Evolutionary conservation across 2,888 invertebrate species (phyloP).

Genomic region (Sclerodermus sp.): DNA sequence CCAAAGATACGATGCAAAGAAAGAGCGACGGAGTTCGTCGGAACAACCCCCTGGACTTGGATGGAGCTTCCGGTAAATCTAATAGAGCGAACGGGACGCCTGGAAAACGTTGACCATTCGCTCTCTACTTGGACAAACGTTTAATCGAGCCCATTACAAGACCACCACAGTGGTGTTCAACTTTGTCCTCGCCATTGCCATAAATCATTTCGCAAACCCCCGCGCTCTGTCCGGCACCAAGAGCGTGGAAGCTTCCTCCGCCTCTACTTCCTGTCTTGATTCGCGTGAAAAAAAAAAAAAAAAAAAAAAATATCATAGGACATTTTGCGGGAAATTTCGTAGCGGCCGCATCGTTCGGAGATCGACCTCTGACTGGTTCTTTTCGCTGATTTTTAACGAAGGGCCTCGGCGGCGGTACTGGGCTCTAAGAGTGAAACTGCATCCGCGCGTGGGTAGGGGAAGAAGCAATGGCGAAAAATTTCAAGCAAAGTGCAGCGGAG

Average conservation of each 20-base stretch:
- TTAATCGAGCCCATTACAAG: slow-evolving; percentile 40
- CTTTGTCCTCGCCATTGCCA: neutral
- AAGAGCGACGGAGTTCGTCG: slow-evolving; percentile 34
- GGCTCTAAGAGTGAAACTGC: no score
- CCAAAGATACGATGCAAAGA: slow-evolving; percentile 34
- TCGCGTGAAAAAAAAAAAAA: no score
- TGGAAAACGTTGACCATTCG: slow-evolving; percentile 43
- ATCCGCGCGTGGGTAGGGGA: slow-evolving; percentile 8
- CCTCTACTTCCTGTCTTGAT: no score
- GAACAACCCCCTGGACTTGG: slow-evolving; percentile 31
- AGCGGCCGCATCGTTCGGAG: no score
- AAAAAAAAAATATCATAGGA: no score
- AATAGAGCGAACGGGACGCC: slow-evolving; percentile 32
- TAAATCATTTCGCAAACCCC: neutral
- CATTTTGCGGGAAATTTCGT: no score
- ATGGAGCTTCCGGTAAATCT: slow-evolving; percentile 31
- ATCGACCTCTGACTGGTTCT: no score
- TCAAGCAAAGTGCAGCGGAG: slow-evolving; percentile 17
- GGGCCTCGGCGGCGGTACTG: no score
- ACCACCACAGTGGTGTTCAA: slow-evolving; percentile 38
- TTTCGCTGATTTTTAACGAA: no score
- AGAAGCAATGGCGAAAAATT: neutral
- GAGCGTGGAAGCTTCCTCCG: no score
- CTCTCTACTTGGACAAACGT: slow-evolving; percentile 36
- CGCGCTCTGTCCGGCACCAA: no score